Conservation (phyloP, 2,797 vertebrate genomes). For the Liasis olivaceus region DNA sequence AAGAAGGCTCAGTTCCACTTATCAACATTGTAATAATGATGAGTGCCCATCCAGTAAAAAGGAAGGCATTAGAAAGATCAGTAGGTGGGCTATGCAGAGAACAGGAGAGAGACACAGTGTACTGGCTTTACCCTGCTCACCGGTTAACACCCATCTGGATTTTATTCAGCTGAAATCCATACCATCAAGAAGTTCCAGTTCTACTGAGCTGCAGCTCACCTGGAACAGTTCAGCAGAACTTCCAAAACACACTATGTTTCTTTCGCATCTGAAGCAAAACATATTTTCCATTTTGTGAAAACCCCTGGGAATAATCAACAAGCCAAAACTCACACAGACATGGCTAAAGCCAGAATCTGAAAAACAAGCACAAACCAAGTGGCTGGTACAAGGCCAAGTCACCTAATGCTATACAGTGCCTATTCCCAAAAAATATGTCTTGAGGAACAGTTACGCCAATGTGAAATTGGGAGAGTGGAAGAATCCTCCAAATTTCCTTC, state of each 20-base stretch:
- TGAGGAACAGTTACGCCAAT: too few relatives aligned
- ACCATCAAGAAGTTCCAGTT: neutral
- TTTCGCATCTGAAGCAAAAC: neutral
- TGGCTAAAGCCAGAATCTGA: too few relatives aligned
- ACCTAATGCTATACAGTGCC: neutral
- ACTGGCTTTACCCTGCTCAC: neutral
- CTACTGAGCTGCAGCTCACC: neutral
- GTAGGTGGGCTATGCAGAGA: neutral
- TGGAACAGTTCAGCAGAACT: neutral
- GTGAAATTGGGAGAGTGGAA: too few relatives aligned
- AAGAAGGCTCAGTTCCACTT: neutral
- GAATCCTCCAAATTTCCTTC: too few relatives aligned
- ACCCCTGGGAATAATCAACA: neutral
- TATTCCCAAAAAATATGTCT: too few relatives aligned
- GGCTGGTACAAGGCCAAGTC: neutral
- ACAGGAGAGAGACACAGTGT: neutral
- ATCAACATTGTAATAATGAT: neutral
- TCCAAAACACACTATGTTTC: neutral
- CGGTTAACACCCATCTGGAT: neutral
- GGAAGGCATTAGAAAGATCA: neutral
- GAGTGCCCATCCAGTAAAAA: neutral
- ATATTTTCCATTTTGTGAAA: neutral
- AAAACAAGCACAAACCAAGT: neutral
- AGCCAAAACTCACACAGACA: neutral
- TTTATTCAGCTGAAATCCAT: neutral